Conservation (phyloP, 1,140 invertebrate species). For the Phthorimaea operculella region DNA sequence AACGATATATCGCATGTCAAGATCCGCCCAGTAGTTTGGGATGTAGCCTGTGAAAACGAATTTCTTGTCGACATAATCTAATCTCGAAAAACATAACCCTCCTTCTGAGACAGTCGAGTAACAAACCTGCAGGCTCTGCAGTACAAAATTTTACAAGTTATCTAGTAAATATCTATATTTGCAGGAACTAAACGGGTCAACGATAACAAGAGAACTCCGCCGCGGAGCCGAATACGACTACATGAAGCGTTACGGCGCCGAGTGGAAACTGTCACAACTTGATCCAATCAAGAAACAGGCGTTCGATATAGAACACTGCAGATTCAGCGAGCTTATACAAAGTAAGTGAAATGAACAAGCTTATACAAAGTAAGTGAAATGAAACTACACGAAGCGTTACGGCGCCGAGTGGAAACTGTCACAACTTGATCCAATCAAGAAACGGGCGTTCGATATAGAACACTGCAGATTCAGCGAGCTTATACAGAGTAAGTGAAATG, state of each 20-base stretch:
- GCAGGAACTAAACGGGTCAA: slow-evolving; percentile 75
- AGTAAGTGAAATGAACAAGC: too few species aligned
- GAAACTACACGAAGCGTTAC: slow-evolving; percentile 87
- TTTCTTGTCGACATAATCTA: too few species aligned
- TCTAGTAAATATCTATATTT: slow-evolving; percentile 19
- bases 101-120: too few species aligned
- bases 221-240: slow-evolving; percentile 91
- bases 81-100: too few species aligned
- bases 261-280: slow-evolving; percentile 74
- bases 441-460: slow-evolving; percentile 72
- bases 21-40: too few species aligned
- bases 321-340: slow-evolving; percentile 73
- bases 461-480: slow-evolving; percentile 80
- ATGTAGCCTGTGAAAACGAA: too few species aligned
- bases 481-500: slow-evolving; percentile 68
- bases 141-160: too few species aligned
- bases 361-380: too few species aligned
- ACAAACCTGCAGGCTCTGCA: too few species aligned
- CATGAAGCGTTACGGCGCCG: slow-evolving; percentile 79
- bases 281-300: slow-evolving; percentile 57
- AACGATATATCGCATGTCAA: too few species aligned
- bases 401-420: slow-evolving; percentile 77
- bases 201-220: slow-evolving; percentile 74
- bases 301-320: slow-evolving; percentile 79
- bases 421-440: slow-evolving; percentile 56